Evolutionary conservation across 2,888 invertebrate genomes (phyloP), one percentile per base, ranked within the genome.

Genomic region (Fabriciana adippe): DNA sequence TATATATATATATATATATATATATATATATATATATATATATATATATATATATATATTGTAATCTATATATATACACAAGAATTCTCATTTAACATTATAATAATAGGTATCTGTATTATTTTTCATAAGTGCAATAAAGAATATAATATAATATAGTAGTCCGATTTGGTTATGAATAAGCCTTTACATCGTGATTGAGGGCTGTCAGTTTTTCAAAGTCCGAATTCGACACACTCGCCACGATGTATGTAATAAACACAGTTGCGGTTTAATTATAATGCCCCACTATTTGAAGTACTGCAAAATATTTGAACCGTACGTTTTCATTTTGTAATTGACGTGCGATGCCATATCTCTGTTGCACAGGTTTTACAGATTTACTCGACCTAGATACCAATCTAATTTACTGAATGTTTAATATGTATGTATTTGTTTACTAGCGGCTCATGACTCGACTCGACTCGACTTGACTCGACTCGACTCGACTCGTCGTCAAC

Each of bases 251-350:
- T 31, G 61, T 61, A 61, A 51, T 61, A 61, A 61, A 61, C 61
- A 61, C 50, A 50, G 61, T 51, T 35, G 61, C 61, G 61, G 61
- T 51, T 61, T 51, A 61, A 61, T 61, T 61, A 61, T 60, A 60
- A 51, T 51, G 13, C 41, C 50, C 35, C 13, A 18, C 4, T 31
- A 55, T 26, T 14, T 26, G 26, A 14, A 21, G 11, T 55, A 31
- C 55, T n/a, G 55, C 35, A 8, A 35, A 55, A 55, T 55, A 55
- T 26, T 15, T 55, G 55, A 26, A 31, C 6, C 35, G 15, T 55
- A 55, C 4, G 26, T 21, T 53, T 51, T 51, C 35, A 41, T 41
- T 41, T 11, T 41, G 35, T 41, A 41, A 41, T 11, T 2, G 50
- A 51, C 50, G n/a, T 8, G 59, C 21, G 14, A 8, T 59, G 18